Evolutionary conservation across 2,113 vertebrate genomes (phyloP).

Genomic region (Lophochroa leadbeateri): DNA sequence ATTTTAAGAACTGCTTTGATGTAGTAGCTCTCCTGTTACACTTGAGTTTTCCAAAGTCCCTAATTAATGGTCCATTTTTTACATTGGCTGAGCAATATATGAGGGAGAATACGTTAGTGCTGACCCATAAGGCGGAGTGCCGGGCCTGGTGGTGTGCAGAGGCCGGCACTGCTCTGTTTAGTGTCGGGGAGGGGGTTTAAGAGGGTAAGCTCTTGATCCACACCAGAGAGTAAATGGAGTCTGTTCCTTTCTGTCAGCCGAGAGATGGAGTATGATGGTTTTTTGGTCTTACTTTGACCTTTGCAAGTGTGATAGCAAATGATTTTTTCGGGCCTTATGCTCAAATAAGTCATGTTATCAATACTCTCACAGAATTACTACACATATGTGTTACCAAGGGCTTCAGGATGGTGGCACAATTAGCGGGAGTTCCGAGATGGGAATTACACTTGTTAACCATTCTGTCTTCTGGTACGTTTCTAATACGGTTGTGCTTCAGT

Average conservation of each 20-base stretch:
- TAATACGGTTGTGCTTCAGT: background rate
- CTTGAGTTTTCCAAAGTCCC: background rate
- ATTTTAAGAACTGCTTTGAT: background rate
- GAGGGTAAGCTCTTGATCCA: background rate
- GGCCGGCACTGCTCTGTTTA: background rate
- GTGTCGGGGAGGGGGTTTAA: accelerated
- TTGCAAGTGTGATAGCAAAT: background rate
- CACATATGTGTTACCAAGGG: accelerated
- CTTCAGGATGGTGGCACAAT: background rate
- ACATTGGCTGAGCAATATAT: accelerated
- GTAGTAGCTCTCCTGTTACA: background rate
- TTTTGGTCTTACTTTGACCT: background rate
- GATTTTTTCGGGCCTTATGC: background rate
- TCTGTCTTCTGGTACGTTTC: accelerated
- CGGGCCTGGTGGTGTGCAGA: background rate
- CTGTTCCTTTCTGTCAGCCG: background rate
- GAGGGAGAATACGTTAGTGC: accelerated
- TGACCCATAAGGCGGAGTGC: background rate
- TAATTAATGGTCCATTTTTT: background rate
- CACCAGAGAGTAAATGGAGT: accelerated
- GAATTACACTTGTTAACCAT: background rate
- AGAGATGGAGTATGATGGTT: background rate
- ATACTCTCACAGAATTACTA: accelerated
- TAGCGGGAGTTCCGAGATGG: no score
- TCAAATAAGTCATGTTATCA: background rate